phyloP scores from a whole-genome alignment of 1,140 invertebrate species.

The Ostrea edulis region DNA sequence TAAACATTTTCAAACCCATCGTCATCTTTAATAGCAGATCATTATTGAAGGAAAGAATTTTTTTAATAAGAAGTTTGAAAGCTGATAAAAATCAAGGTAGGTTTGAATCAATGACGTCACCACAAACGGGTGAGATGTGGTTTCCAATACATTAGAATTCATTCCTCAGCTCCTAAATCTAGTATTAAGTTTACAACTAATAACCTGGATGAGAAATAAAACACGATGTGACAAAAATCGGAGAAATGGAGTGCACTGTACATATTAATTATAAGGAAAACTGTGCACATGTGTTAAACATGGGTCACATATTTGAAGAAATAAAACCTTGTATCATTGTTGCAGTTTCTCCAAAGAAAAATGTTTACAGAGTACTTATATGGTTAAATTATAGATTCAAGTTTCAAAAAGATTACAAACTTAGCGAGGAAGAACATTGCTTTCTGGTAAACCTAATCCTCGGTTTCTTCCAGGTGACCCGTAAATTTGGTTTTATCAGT shows the following conservation, averaged over 20 bases:
- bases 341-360: neutral
- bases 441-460: neutral
- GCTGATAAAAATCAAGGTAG: neutral
- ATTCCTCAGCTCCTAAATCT: neutral
- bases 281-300: neutral
- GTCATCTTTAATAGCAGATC: too few relatives aligned
- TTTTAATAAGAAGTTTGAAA: neutral
- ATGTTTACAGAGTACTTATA: constrained; percentile 1
- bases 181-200: neutral
- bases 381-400: neutral
- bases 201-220: neutral
- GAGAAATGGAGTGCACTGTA: neutral
- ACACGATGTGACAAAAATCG: neutral
- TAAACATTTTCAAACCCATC: too few relatives aligned
- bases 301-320: neutral
- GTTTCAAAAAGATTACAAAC: neutral
- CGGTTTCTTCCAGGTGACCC: neutral
- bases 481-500: constrained; percentile 33
- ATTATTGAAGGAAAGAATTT: neutral
- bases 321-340: neutral
- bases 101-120: neutral
- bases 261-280: neutral
- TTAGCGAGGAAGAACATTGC: neutral
- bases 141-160: neutral
- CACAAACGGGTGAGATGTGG: too few relatives aligned